Conservation (phyloP, 2,888 invertebrate genomes). For the Plusia festucae region DNA sequence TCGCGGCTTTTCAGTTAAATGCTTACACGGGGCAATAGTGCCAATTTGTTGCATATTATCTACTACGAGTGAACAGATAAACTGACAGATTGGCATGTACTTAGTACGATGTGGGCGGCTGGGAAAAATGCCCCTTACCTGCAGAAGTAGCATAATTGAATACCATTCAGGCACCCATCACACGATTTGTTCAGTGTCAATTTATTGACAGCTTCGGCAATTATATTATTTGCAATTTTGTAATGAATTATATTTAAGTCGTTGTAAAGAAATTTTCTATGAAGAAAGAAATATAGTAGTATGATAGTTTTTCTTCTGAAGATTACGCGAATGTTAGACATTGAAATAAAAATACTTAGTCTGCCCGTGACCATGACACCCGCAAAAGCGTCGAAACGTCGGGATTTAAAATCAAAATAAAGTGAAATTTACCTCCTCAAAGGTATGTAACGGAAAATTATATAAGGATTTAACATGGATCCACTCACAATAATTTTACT, state of each 20-base stretch:
- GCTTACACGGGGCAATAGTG: slow-evolving; percentile 78
- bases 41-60: slow-evolving; percentile 85
- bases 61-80: slow-evolving; percentile 69
- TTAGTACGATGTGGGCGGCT: slow-evolving; percentile 67
- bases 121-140: slow-evolving; percentile 63
- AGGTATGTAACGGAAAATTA: too few species aligned
- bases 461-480: too few species aligned
- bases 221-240: slow-evolving; percentile 26
- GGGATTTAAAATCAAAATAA: too few species aligned
- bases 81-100: slow-evolving; percentile 79
- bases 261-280: too few species aligned
- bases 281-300: too few species aligned
- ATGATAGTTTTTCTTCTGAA: too few species aligned
- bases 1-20: slow-evolving; percentile 79
- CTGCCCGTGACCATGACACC: too few species aligned
- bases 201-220: slow-evolving; percentile 46
- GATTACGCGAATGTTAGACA: too few species aligned
- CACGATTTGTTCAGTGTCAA: slow-evolving; percentile 38
- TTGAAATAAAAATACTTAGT: too few species aligned
- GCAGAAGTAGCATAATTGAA: slow-evolving; percentile 56
- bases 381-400: too few species aligned
- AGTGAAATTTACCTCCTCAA: too few species aligned
- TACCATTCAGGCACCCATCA: slow-evolving; percentile 45
- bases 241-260: background rate
- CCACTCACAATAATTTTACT: too few species aligned